A percentile compares a stretch with the other conserved stretches of the same genome.
Conservation (phyloP, 2,888 invertebrate genomes). For the Synergus laeviventris region DNA sequence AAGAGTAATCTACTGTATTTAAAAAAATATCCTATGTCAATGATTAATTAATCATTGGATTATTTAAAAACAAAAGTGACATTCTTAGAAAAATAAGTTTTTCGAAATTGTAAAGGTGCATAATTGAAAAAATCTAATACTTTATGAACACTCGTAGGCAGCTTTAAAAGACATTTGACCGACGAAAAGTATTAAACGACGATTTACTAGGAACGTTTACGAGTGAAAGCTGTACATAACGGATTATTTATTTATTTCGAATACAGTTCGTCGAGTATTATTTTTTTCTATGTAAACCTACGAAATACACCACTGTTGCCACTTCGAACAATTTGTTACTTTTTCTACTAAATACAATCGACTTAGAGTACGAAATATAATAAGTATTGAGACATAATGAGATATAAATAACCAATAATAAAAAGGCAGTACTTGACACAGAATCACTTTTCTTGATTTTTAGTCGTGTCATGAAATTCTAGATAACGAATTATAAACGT, state of each 20-base stretch:
- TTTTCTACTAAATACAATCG: not conserved
- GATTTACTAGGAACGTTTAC: not conserved
- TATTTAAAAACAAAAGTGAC: too few species aligned
- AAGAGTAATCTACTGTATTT: not conserved
- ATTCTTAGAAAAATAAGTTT: not conserved
- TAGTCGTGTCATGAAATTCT: not conserved
- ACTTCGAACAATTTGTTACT: conserved; percentile 5
- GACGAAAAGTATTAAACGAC: conserved; percentile 17
- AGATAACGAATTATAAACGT: not conserved
- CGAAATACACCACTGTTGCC: conserved; percentile 13
- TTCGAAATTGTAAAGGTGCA: not conserved
- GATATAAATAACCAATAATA: not conserved
- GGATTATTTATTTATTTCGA: conserved; percentile 33
- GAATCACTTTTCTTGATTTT: not conserved
- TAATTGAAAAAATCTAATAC: not conserved
- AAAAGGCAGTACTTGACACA: conserved; percentile 1
- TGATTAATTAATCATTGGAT: too few species aligned
- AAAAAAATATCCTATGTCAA: too few species aligned
- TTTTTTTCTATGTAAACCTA: conserved; percentile 28
- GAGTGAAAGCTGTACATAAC: conserved; percentile 14
- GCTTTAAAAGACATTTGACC: not conserved
- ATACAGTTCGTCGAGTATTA: conserved; percentile 30
- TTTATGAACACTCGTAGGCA: not conserved
- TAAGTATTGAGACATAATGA: not conserved
- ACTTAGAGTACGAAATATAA: conserved; percentile 1